Evolutionary conservation across 2,888 invertebrate species (phyloP).

Genomic region (Patella caerulea): DNA sequence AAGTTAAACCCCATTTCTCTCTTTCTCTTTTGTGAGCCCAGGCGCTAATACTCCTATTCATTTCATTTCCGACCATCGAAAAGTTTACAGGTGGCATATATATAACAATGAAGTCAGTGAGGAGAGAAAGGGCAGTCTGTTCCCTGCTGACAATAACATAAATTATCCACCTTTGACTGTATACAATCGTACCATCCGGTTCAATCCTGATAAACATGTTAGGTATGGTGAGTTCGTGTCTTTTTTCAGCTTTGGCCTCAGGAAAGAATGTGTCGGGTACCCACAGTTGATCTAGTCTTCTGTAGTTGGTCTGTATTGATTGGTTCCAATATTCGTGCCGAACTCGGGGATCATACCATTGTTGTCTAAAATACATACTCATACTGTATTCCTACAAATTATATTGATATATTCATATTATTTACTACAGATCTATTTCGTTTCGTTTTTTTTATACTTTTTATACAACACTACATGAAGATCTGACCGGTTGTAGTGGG

Average conservation of each 20-base stretch:
- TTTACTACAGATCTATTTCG: too few relatives aligned
- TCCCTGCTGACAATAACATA: not conserved
- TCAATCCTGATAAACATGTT: conserved; percentile 43
- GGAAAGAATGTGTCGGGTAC: conserved; percentile 47
- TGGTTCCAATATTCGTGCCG: conserved; percentile 22
- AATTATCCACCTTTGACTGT: conserved; percentile 40
- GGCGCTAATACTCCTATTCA: too few relatives aligned
- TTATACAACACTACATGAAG: too few relatives aligned
- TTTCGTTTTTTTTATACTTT: too few relatives aligned
- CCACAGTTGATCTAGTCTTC: conserved; percentile 38
- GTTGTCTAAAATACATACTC: conserved; percentile 45
- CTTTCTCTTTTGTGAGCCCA: too few relatives aligned
- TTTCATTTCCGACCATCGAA: too few relatives aligned
- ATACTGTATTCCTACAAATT: conserved; percentile 41
- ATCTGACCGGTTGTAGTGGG: too few relatives aligned
- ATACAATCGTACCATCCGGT: conserved; percentile 41
- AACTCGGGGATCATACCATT: conserved; percentile 42
- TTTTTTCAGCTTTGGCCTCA: conserved; percentile 38
- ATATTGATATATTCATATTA: too few relatives aligned
- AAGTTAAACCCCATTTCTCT: too few relatives aligned
- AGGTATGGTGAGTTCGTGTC: conserved; percentile 44
- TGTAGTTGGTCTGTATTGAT: conserved; percentile 27
- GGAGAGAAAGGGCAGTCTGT: too few relatives aligned
- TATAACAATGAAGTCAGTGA: too few relatives aligned
- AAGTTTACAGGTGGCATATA: too few relatives aligned